A percentile compares a stretch with the other conserved stretches of the same genome.
These are phyloP conservation scores for Caradrina clavipalpis DNA, from an alignment of 2,888 invertebrate genomes.

Conservation along the genomic window DNA sequence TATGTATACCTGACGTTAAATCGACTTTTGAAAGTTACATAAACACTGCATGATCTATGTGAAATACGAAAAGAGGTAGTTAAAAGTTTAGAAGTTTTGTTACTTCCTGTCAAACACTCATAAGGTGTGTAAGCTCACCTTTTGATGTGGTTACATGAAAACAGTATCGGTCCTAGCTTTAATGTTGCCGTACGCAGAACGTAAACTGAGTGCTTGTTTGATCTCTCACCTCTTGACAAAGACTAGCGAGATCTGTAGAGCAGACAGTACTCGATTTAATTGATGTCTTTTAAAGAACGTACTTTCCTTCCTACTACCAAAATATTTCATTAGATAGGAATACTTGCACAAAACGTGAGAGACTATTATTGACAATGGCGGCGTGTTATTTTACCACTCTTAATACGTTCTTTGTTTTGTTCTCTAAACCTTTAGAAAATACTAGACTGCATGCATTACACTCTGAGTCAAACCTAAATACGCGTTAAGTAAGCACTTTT, in stretches of 20 bases:
- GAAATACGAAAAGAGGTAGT: conserved; percentile 28
- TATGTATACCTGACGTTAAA: background rate
- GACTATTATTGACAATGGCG: background rate
- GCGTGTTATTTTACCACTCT: background rate
- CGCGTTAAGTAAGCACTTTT: conserved; percentile 38
- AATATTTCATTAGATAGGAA: too few species aligned
- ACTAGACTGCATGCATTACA: conserved; percentile 5
- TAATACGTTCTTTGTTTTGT: background rate
- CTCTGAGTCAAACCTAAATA: conserved; percentile 24
- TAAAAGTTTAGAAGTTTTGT: conserved; percentile 49
- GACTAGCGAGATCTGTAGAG: conserved; percentile 45
- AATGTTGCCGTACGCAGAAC: conserved; percentile 64
- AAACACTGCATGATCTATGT: background rate
- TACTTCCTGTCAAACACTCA: conserved; percentile 52
- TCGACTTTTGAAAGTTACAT: conserved; percentile 1
- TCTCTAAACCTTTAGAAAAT: background rate
- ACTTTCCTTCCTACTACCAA: too few species aligned
- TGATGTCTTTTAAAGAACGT: background rate
- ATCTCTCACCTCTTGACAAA: conserved; percentile 63
- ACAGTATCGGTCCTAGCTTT: conserved; percentile 64
- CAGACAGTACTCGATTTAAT: conserved; percentile 17
- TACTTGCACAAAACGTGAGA: too few species aligned
- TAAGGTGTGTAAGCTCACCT: conserved; percentile 38
- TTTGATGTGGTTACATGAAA: conserved; percentile 71
- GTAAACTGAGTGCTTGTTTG: conserved; percentile 69